Conservation (phyloP, 1,140 invertebrate genomes). For the Lineus longissimus region DNA sequence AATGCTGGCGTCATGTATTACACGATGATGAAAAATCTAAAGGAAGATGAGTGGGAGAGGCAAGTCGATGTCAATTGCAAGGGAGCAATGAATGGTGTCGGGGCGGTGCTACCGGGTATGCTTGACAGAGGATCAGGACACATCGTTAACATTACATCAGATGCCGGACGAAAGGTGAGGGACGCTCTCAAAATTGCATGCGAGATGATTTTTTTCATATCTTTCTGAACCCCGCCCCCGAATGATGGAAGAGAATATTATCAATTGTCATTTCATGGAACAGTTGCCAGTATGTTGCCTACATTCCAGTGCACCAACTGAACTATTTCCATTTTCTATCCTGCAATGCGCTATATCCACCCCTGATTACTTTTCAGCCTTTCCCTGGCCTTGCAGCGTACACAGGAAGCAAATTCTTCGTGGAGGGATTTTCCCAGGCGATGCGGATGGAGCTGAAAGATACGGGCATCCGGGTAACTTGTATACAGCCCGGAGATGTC, state of each 20-base stretch:
- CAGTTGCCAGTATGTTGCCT: too few relatives aligned
- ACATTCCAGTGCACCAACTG: too few relatives aligned
- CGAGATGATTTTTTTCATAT: too few relatives aligned
- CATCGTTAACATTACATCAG: constrained; percentile 56
- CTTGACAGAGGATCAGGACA: constrained; percentile 48
- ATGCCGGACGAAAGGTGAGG: constrained; percentile 53
- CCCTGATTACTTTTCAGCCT: constrained; percentile 39
- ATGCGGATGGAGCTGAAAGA: constrained; percentile 50
- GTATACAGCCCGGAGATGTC: constrained; percentile 56
- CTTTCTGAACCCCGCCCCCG: too few relatives aligned
- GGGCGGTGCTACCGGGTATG: constrained; percentile 54
- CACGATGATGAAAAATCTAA: constrained; percentile 50
- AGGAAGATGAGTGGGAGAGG: constrained; percentile 52
- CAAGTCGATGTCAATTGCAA: constrained; percentile 54
- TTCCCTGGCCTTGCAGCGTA: constrained; percentile 56
- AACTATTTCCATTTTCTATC: too few relatives aligned
- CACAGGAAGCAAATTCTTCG: constrained; percentile 56
- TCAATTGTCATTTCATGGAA: too few relatives aligned
- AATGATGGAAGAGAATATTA: too few relatives aligned
- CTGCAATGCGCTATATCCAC: too few relatives aligned
- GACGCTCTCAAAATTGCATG: too few relatives aligned
- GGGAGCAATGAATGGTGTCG: constrained; percentile 54
- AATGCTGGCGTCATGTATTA: constrained; percentile 57
- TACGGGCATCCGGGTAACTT: constrained; percentile 50
- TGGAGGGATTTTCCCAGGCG: constrained; percentile 54